Evolutionary conservation across 2,888 invertebrate genomes (phyloP), one percentile per base, ranked within the genome.

Genomic region (Gandaritis pyraliata): DNA sequence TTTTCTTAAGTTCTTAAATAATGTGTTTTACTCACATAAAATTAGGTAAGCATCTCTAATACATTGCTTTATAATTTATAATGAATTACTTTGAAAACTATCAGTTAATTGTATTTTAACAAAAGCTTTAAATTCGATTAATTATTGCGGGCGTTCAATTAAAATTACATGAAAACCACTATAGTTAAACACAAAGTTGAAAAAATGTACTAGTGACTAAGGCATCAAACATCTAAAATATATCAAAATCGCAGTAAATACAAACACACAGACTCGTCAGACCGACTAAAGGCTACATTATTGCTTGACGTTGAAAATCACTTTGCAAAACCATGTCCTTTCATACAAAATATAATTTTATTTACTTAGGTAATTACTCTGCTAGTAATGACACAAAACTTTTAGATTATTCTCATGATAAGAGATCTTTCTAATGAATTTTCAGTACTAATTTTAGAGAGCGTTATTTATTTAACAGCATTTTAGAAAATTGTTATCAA

Each of bases 251-350:
- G 58, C 61, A 6, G 39, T 69, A 63, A 64, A 63, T 61, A 77
- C 69, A 70, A 72, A 68, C 58, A 68, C 57, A 71, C 65, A 69
- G 62, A 73, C 67, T 33, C 64, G 53, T 61, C 86, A 84, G 88
- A 84, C 87, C 87, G 85, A 83, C 84, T 72, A 62, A 86, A 87
- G 86, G 86, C 87, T 78, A 81, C 82, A 83, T 85, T 89, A 90
- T 89, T 90, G 89, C 88, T 89, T 69, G 65, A 77, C 72, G 74
- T 82, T 81, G 58, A 69, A 74, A 63, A 62, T 80, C 71, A 74
- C 75, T 72, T 75, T 69, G 66, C 66, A 69, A 72, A 66, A 62
- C 61, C 65, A 61, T 59, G 59, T 52, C 55, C 68, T 60, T 64
- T 64, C 67, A 65, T 71, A 68, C 70, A 65, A 66, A 67, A 69